Conservation (phyloP, 2,888 invertebrate species). For the Brenthis ino region DNA sequence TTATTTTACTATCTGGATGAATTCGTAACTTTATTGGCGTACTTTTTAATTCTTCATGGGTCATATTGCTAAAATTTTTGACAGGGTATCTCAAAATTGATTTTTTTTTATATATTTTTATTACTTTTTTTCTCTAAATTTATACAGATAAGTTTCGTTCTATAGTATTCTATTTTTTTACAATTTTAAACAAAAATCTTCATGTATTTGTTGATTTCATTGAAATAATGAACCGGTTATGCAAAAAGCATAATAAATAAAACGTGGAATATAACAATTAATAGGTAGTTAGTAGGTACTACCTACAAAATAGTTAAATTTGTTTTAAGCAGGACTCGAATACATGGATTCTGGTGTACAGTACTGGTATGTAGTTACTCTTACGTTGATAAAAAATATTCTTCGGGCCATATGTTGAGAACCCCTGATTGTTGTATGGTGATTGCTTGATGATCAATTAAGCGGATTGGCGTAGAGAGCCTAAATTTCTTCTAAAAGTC, state of each 20-base stretch:
- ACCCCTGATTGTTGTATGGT: constrained; percentile 22
- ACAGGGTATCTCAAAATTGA: background rate
- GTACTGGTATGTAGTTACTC: background rate
- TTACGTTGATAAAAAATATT: background rate
- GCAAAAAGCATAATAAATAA: too few relatives aligned
- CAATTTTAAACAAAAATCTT: background rate
- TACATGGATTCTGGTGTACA: too few relatives aligned
- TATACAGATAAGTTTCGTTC: background rate
- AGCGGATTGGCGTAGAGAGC: constrained; percentile 30
- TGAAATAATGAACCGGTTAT: too few relatives aligned
- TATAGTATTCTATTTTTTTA: background rate
- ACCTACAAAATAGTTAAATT: too few relatives aligned
- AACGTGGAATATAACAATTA: too few relatives aligned
- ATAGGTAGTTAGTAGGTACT: too few relatives aligned
- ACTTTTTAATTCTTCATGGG: constrained; percentile 41
- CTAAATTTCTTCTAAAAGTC: constrained; percentile 25
- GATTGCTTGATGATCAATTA: constrained; percentile 34
- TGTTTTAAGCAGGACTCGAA: too few relatives aligned
- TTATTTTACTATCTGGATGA: constrained; percentile 33
- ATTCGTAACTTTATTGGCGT: constrained; percentile 37
- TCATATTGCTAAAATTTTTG: constrained; percentile 9
- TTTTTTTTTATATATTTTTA: background rate
- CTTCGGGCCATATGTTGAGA: constrained; percentile 4
- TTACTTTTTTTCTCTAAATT: background rate
- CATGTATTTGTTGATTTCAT: too few relatives aligned